phyloP scores from a whole-genome alignment of 2,797 vertebrate genomes.

The Sphaeramia orbicularis region DNA sequence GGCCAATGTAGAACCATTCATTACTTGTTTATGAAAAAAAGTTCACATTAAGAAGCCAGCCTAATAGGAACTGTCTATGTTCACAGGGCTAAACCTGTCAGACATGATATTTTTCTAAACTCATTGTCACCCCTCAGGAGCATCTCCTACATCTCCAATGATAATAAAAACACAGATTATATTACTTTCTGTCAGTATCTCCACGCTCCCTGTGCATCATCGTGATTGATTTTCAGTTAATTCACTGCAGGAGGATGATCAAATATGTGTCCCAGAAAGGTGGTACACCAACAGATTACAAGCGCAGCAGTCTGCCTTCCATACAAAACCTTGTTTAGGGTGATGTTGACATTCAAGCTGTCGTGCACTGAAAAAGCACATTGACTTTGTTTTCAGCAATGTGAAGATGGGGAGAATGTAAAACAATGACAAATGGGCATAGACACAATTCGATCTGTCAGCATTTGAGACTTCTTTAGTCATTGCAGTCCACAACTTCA shows the following conservation, averaged over 20 bases:
- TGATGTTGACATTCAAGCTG: constrained; percentile 59
- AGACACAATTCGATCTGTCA: constrained; percentile 1
- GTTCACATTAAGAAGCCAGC: constrained; percentile 33
- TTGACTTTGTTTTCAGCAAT: constrained; percentile 32
- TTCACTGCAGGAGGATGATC: constrained; percentile 63
- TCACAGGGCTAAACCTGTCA: constrained; percentile 63
- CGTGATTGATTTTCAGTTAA: constrained; percentile 74
- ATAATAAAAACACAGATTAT: constrained; percentile 72
- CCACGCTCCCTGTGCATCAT: constrained; percentile 56
- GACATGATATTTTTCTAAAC: constrained; percentile 39
- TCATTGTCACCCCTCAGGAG: constrained; percentile 43
- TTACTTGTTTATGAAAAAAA: constrained; percentile 62
- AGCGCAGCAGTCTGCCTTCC: constrained; percentile 34
- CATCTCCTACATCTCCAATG: constrained; percentile 39
- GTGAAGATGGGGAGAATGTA: constrained; percentile 27
- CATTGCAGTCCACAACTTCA: background rate
- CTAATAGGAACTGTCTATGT: constrained; percentile 47
- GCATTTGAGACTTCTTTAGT: constrained; percentile 8
- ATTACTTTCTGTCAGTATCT: constrained; percentile 73
- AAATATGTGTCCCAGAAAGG: constrained; percentile 59
- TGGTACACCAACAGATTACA: constrained; percentile 55
- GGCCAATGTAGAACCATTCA: constrained; percentile 61
- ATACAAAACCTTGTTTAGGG: constrained; percentile 51
- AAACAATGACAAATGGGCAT: constrained; percentile 20
- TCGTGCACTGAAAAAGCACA: constrained; percentile 38